Conservation (phyloP, 2,888 invertebrate genomes). For the Apomyelois bistriatella region DNA sequence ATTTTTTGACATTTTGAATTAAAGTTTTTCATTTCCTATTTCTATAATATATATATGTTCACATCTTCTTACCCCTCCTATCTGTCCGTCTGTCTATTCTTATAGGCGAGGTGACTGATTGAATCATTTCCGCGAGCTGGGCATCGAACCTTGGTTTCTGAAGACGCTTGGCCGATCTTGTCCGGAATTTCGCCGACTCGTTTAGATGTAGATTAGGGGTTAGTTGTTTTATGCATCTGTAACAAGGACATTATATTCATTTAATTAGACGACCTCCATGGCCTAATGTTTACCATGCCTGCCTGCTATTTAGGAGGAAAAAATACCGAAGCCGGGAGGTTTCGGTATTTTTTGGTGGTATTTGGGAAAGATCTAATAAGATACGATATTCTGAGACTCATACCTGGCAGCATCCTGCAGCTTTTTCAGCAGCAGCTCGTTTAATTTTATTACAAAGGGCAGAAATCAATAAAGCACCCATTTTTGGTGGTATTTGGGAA, state of each 20-base stretch:
- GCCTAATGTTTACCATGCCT: no score
- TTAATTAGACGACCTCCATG: no score
- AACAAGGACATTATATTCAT: no score
- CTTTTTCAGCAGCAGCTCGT: conserved; percentile 86
- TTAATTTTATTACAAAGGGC: no score
- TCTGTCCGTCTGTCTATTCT: conserved; percentile 36
- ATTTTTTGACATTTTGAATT: no score
- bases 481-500: no score
- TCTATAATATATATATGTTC: background rate
- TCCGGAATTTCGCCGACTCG: conserved; percentile 57
- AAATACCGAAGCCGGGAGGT: no score
- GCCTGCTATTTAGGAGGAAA: no score
- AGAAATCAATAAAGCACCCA: no score
- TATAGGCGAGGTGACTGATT: conserved; percentile 44
- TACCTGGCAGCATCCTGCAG: conserved; percentile 84
- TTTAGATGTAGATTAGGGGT: conserved; percentile 48
- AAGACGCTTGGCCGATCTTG: conserved; percentile 52
- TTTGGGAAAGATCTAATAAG: no score
- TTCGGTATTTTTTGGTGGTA: no score
- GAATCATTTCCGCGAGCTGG: conserved; percentile 39
- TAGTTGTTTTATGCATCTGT: conserved; percentile 66
- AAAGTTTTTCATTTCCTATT: background rate
- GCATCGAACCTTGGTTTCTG: conserved; percentile 41
- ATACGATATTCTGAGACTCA: background rate
- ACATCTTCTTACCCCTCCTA: conserved; percentile 35